Evolutionary conservation across 2,888 invertebrate species (phyloP), one percentile per base, ranked within the genome.

Genomic region (Desoria tigrina): DNA sequence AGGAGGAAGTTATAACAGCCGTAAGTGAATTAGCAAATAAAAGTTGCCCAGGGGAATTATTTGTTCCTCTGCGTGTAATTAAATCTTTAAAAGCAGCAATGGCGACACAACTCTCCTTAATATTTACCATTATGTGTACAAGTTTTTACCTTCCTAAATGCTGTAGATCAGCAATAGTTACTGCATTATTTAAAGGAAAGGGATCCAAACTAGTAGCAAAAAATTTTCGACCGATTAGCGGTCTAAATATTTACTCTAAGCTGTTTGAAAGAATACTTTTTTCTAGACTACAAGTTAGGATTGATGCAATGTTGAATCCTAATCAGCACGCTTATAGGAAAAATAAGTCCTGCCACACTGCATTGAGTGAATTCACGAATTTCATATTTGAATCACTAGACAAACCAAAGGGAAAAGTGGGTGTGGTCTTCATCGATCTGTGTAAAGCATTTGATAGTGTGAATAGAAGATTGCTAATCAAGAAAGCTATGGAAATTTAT

Each of bases 401-500:
- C 16, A 45, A 45, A 21, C 45, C 45, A 11, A 51, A 51, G 26
- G 23, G 26, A 51, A 51, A 51, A 51, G 51, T 51, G 23, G 51
- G 51, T 9, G 51, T 24, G 9, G 37, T 55, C 28, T 55, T 32
- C 18, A 16, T 55, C 28, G 55, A 55, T 32, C 3, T 37, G n/a
- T 28, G 7, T 28, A 32, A 27, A 55, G 55, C 55, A 14, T 55
- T 55, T 55, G 37, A 55, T 32, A 28, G 32, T 24, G 51, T 51
- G 2, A 51, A 26, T 51, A 26, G 23, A 23, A 14, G 4, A 23
- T 24, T 51, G 14, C 18, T 55, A 28, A 27, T 55, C 16, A 32
- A 11, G 6, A 61, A 61, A 39, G 16, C 51, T 9, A 61, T 61
- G 21, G 6, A 14, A 24, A 51, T 51, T 16, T 61, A 37, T 51